These are phyloP conservation scores for Tetramorium parvispinum DNA, from an alignment of 1,140 invertebrate species.

Conservation along the genomic window DNA sequence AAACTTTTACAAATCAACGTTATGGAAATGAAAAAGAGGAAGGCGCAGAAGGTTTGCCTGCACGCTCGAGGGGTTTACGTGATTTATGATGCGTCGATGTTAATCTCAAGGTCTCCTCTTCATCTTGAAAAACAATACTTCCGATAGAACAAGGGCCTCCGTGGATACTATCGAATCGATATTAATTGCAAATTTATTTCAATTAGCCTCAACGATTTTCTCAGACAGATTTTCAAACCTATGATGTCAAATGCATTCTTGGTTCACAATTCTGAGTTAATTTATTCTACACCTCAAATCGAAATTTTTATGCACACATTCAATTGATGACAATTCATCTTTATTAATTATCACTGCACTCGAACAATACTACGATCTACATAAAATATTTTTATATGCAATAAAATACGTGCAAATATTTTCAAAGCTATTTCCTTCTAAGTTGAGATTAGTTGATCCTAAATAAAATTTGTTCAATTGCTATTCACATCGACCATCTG, in stretches of 20 bases:
- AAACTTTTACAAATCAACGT: slow-evolving; percentile 16
- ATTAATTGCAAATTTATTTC: slow-evolving; percentile 26
- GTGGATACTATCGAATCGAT: background rate
- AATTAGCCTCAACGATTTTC: background rate
- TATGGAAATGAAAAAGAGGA: background rate
- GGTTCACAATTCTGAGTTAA: background rate
- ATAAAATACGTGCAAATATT: background rate
- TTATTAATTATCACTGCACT: background rate
- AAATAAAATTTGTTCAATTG: background rate
- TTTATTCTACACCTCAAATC: background rate
- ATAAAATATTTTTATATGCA: background rate
- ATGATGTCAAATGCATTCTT: background rate
- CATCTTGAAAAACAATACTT: slow-evolving; percentile 28
- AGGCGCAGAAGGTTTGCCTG: slow-evolving; percentile 26
- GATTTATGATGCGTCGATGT: slow-evolving; percentile 43
- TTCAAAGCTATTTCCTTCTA: background rate
- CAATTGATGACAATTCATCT: background rate
- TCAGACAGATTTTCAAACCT: background rate
- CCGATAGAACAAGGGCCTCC: background rate
- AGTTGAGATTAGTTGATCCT: background rate
- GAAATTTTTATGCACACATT: background rate
- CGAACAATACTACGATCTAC: background rate
- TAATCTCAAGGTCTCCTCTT: slow-evolving; percentile 41
- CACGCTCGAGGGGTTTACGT: slow-evolving; percentile 7
- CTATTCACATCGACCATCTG: background rate